Evolutionary conservation across 23 tunicate species (phyloP).

Genomic region (Oikopleura dioica): DNA sequence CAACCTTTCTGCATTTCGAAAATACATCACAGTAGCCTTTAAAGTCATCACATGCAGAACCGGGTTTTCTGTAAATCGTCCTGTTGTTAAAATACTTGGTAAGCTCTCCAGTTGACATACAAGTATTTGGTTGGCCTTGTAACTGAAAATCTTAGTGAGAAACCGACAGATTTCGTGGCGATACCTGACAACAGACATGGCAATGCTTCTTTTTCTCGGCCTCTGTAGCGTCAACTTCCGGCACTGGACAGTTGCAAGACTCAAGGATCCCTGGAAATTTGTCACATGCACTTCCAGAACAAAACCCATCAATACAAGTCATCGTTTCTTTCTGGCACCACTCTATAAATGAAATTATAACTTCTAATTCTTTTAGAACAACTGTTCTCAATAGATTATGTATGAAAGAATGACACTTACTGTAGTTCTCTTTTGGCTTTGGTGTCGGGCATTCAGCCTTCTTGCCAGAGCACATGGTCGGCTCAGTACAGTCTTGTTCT

Average conservation of each 20-base stretch:
- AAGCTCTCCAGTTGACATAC: slow-evolving; percentile 35
- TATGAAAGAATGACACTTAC: no score
- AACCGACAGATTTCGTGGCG: no score
- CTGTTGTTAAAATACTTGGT: slow-evolving; percentile 17
- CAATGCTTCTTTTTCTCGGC: slow-evolving; percentile 18
- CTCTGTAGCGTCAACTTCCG: slow-evolving; percentile 18
- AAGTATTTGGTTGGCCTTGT: slow-evolving; percentile 20
- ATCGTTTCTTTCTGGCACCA: slow-evolving; percentile 10
- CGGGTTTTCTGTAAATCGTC: slow-evolving; percentile 41
- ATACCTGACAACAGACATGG: slow-evolving; percentile 60
- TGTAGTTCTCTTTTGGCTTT: slow-evolving; percentile 15
- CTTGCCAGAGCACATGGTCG: slow-evolving; percentile 31
- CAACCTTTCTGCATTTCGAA: slow-evolving; percentile 66
- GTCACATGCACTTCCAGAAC: slow-evolving; percentile 49
- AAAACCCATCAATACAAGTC: slow-evolving; percentile 26
- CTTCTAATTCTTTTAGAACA: no score
- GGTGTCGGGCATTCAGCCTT: slow-evolving; percentile 34
- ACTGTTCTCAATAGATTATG: no score
- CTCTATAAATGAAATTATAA: no score
- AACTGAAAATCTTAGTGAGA: no score
- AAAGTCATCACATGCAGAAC: slow-evolving; percentile 64
- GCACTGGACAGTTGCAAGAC: slow-evolving; percentile 43
- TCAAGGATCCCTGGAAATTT: slow-evolving; percentile 19
- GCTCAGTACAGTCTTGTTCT: slow-evolving; percentile 28
- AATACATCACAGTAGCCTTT: slow-evolving; percentile 87